Conservation (phyloP, 2,888 invertebrate genomes). For the Melangyna quadrimaculata region DNA sequence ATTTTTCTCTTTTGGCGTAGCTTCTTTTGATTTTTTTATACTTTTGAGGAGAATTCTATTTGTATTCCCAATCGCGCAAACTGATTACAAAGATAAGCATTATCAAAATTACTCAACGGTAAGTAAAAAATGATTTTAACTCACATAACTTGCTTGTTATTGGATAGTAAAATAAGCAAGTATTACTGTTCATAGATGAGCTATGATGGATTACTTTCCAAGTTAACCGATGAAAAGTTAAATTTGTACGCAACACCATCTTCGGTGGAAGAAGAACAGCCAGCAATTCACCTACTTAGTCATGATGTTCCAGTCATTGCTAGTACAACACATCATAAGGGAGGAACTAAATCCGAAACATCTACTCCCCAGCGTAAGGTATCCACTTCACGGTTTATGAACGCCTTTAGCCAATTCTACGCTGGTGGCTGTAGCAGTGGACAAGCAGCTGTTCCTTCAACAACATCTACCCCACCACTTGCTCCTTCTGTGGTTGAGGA, state of each 20-base stretch:
- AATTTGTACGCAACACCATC: conserved; percentile 74
- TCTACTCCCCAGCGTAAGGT: conserved; percentile 80
- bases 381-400: conserved; percentile 80
- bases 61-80: conserved; percentile 67
- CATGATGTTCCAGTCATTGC: conserved; percentile 61
- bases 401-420: conserved; percentile 80
- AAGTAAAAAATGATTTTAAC: conserved; percentile 66
- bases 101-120: conserved; percentile 78
- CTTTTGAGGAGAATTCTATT: conserved; percentile 52
- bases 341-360: conserved; percentile 70
- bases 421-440: conserved; percentile 70
- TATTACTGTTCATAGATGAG: conserved; percentile 77
- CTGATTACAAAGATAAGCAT: conserved; percentile 75
- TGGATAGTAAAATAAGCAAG: conserved; percentile 14
- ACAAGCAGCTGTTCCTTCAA: conserved; percentile 53
- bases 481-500: conserved; percentile 65
- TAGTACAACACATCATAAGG: background rate
- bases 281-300: conserved; percentile 45
- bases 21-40: conserved; percentile 47
- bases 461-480: conserved; percentile 69
- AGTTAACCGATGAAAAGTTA: conserved; percentile 79
- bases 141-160: background rate
- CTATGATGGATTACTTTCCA: conserved; percentile 80
- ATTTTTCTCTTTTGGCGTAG: conserved; percentile 64
- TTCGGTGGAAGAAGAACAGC: conserved; percentile 76